Conservation (phyloP, 2,797 vertebrate genomes). For the Eupleurogrammus muticus region DNA sequence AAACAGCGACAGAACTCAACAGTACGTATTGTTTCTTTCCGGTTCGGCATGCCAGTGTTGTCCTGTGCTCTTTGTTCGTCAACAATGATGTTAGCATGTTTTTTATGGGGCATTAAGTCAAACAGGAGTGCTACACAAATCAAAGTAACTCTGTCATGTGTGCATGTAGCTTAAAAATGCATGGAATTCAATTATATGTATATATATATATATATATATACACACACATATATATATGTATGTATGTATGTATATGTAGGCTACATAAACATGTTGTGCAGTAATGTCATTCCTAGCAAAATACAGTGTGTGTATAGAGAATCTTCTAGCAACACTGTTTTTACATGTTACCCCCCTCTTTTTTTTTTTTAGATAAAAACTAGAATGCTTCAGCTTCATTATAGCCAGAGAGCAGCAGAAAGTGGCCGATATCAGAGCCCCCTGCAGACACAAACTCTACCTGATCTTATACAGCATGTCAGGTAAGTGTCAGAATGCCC, state of each 20-base stretch:
- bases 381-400: constrained; percentile 79
- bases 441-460: constrained; percentile 46
- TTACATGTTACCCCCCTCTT: neutral
- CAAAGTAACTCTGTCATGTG: neutral
- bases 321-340: neutral
- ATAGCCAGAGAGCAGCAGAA: constrained; percentile 57
- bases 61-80: constrained; percentile 58
- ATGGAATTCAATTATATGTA: neutral
- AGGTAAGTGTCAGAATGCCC: constrained; percentile 49
- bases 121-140: neutral
- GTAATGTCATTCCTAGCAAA: neutral
- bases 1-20: constrained; percentile 32
- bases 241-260: too few species aligned
- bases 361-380: constrained; percentile 38
- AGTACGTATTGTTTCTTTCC: constrained; percentile 57
- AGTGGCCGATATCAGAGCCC: constrained; percentile 31
- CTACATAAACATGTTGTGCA: neutral
- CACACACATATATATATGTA: too few species aligned
- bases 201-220: too few species aligned
- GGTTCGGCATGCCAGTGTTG: neutral
- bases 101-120: neutral
- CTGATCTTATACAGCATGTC: constrained; percentile 70
- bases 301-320: neutral
- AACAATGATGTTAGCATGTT: constrained; percentile 31
- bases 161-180: neutral